Conservation (phyloP, 2,888 invertebrate species). For the Acleris laterana region DNA sequence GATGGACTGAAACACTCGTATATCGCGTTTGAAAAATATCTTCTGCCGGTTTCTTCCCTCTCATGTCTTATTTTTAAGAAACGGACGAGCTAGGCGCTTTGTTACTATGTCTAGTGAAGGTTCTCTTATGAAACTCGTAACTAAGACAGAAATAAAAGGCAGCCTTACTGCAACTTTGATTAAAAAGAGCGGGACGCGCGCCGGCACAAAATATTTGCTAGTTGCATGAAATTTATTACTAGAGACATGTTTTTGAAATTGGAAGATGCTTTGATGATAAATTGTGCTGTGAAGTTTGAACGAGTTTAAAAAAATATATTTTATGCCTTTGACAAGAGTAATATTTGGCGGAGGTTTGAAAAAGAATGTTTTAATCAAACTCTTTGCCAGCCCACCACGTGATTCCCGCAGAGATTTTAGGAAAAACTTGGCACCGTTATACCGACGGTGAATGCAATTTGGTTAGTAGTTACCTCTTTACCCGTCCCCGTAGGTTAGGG, state of each 20-base stretch:
- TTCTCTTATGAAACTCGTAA: slow-evolving; percentile 57
- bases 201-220: slow-evolving; percentile 47
- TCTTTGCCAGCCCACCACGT: slow-evolving; percentile 7
- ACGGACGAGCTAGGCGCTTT: slow-evolving; percentile 52
- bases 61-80: slow-evolving; percentile 52
- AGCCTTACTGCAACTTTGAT: slow-evolving; percentile 63
- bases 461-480: slow-evolving; percentile 73
- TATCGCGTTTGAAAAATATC: slow-evolving; percentile 30
- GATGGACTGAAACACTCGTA: slow-evolving; percentile 25
- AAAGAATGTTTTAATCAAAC: slow-evolving; percentile 7
- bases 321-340: neutral
- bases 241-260: slow-evolving; percentile 26
- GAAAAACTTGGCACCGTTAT: slow-evolving; percentile 56
- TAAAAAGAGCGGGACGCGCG: slow-evolving; percentile 53
- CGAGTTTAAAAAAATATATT: neutral
- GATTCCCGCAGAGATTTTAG: slow-evolving; percentile 43
- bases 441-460: slow-evolving; percentile 68
- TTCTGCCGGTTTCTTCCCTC: slow-evolving; percentile 36
- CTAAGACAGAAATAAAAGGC: slow-evolving; percentile 56
- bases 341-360: neutral
- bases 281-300: slow-evolving; percentile 1
- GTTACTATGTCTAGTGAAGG: slow-evolving; percentile 56
- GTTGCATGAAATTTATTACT: slow-evolving; percentile 51
- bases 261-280: slow-evolving; percentile 4
- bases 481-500: slow-evolving; percentile 52